Conservation (phyloP, 1,140 invertebrate species). For the Camponotus pennsylvanicus region DNA sequence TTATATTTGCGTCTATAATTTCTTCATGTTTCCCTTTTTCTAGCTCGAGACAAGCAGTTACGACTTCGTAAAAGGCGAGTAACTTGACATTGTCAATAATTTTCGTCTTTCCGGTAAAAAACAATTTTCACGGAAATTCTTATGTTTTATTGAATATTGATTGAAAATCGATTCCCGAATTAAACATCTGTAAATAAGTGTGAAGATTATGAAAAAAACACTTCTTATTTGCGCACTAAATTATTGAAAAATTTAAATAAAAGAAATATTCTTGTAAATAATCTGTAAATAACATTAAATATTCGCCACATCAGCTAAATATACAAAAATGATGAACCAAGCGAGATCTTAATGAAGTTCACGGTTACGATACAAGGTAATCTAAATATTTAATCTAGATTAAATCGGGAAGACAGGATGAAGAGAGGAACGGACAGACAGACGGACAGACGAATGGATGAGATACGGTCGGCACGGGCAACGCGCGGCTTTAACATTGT, state of each 20-base stretch:
- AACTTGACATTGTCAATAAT: slow-evolving; percentile 1
- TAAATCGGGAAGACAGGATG: slow-evolving; percentile 45
- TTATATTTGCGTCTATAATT: background rate
- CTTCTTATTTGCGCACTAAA: background rate
- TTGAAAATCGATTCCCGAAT: background rate
- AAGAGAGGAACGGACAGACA: slow-evolving; percentile 26
- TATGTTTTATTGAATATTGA: background rate
- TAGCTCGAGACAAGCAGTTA: background rate
- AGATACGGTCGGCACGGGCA: slow-evolving; percentile 44
- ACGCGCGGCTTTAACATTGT: slow-evolving; percentile 71
- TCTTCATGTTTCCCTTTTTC: background rate
- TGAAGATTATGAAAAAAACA: background rate
- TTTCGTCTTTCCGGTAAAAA: slow-evolving; percentile 11
- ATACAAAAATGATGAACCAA: background rate
- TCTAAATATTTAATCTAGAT: slow-evolving; percentile 63
- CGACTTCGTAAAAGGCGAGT: background rate
- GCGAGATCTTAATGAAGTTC: slow-evolving; percentile 42
- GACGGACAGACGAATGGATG: slow-evolving; percentile 41
- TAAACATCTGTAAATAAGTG: background rate
- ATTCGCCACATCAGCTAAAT: background rate
- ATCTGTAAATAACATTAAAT: background rate
- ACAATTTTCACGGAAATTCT: slow-evolving; percentile 5
- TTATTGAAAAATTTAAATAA: slow-evolving; percentile 24
- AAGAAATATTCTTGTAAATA: background rate
- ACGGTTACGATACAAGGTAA: slow-evolving; percentile 23